Percentiles rank a stretch among this genome's conserved stretches.
phyloP scores from a whole-genome alignment of 2,797 vertebrate genomes.

The Iguana delicatissima region DNA sequence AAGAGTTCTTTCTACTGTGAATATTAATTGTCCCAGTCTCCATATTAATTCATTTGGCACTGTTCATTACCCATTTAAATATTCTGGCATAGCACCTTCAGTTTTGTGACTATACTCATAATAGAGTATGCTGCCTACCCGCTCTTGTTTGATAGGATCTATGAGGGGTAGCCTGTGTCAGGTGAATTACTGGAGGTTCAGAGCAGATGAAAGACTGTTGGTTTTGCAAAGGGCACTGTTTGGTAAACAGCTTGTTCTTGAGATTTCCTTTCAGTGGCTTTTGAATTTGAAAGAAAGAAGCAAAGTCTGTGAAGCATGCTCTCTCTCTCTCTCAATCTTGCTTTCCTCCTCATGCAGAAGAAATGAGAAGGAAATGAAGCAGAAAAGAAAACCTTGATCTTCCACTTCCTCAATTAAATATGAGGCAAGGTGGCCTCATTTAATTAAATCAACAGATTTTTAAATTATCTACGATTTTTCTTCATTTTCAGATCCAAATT shows the following conservation, averaged over 20 bases:
- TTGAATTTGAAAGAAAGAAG: slow-evolving; percentile 36
- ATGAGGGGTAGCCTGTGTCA: slow-evolving; percentile 25
- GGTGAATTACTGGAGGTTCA: slow-evolving; percentile 37
- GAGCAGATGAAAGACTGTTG: slow-evolving; percentile 53
- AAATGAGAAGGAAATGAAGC: slow-evolving; percentile 60
- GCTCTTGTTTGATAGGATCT: slow-evolving; percentile 45
- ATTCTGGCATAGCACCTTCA: slow-evolving; percentile 40
- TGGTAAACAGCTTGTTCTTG: slow-evolving; percentile 46
- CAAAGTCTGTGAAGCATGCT: slow-evolving; percentile 46
- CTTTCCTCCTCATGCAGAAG: slow-evolving; percentile 16
- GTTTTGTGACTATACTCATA: slow-evolving; percentile 18
- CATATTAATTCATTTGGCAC: slow-evolving; percentile 56
- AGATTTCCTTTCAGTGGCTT: slow-evolving; percentile 42
- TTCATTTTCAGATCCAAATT: slow-evolving; percentile 49
- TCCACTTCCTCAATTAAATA: slow-evolving; percentile 61
- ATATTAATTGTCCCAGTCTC: slow-evolving; percentile 57
- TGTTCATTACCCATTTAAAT: slow-evolving; percentile 50
- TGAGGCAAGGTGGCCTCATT: slow-evolving; percentile 39
- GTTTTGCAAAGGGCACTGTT: slow-evolving; percentile 54
- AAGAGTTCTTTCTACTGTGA: slow-evolving; percentile 47
- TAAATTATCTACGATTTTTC: slow-evolving; percentile 48
- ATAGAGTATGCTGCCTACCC: slow-evolving; percentile 6
- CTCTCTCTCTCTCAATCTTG: neutral
- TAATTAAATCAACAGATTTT: slow-evolving; percentile 61
- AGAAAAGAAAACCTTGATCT: slow-evolving; percentile 61